Evolutionary conservation across 2,113 vertebrate genomes (phyloP).

Genomic region (Otus sunia): DNA sequence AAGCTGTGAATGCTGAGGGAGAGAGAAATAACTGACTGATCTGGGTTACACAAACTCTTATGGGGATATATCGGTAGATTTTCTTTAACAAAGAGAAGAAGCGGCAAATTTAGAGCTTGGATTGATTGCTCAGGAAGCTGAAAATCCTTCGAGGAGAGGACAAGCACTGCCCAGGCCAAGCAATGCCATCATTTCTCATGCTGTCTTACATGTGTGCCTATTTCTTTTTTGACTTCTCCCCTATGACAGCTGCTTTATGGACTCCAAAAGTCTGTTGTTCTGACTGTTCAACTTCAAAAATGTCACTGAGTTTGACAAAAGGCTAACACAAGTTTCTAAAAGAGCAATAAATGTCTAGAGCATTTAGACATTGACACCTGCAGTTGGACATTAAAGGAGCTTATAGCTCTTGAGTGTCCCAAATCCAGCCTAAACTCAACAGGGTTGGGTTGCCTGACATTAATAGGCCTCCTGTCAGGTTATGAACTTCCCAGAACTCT

Average conservation of each 20-base stretch:
- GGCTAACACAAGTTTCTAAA: background rate
- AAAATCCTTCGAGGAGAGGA: constrained; percentile 23
- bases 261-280: background rate
- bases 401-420: background rate
- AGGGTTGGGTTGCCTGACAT: background rate
- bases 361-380: background rate
- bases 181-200: constrained; percentile 25
- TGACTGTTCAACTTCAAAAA: background rate
- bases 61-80: constrained; percentile 54
- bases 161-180: constrained; percentile 5
- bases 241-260: background rate
- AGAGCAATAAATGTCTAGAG: background rate
- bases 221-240: constrained; percentile 18
- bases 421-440: background rate
- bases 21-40: constrained; percentile 57
- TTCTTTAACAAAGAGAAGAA: constrained; percentile 41
- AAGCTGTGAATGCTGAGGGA: background rate
- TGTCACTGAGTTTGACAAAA: background rate
- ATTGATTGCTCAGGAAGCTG: constrained; percentile 53
- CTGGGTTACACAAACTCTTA: constrained; percentile 43
- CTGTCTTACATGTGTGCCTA: background rate
- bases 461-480: background rate
- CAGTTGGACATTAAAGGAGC: background rate
- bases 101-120: constrained; percentile 26
- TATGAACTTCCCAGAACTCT: background rate